Conservation (phyloP, 2,113 vertebrate genomes). For the Todiramphus saurophagus region DNA sequence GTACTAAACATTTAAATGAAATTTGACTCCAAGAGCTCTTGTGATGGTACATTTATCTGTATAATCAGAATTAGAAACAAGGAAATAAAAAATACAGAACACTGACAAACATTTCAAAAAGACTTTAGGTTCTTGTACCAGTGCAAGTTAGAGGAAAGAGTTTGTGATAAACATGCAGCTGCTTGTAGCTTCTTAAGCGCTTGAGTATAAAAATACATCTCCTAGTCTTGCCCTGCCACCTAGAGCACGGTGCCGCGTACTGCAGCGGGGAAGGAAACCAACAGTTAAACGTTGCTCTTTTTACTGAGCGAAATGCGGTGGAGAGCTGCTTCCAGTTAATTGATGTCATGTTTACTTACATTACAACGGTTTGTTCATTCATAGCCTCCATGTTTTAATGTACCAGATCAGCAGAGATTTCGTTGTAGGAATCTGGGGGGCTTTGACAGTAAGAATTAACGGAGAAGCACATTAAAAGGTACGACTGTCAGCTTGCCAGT, state of each 20-base stretch:
- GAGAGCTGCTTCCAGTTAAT: slow-evolving; percentile 16
- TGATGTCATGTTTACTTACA: slow-evolving; percentile 27
- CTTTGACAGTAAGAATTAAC: slow-evolving; percentile 69
- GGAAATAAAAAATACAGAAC: slow-evolving; percentile 37
- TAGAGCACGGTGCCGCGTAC: neutral
- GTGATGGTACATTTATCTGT: slow-evolving; percentile 15
- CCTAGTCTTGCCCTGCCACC: slow-evolving; percentile 63
- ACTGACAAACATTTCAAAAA: slow-evolving; percentile 48
- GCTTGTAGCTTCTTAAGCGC: slow-evolving; percentile 11
- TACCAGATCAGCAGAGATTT: slow-evolving; percentile 2
- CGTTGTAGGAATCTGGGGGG: neutral
- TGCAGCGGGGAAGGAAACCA: neutral
- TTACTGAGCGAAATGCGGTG: neutral
- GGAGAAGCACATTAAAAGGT: slow-evolving; percentile 73
- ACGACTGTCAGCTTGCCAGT: slow-evolving; percentile 72
- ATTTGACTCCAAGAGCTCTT: slow-evolving; percentile 47
- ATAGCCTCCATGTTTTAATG: neutral
- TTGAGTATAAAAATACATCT: neutral
- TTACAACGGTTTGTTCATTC: slow-evolving; percentile 10
- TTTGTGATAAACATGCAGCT: slow-evolving; percentile 57
- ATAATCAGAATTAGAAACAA: slow-evolving; percentile 64
- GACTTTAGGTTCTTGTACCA: slow-evolving; percentile 32
- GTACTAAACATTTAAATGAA: slow-evolving; percentile 4
- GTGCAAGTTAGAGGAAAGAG: slow-evolving; percentile 24
- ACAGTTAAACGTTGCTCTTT: neutral